Percentiles rank a stretch among this genome's conserved stretches.
phyloP scores from a whole-genome alignment of 2,888 invertebrate genomes.

The Idaea biselata region DNA sequence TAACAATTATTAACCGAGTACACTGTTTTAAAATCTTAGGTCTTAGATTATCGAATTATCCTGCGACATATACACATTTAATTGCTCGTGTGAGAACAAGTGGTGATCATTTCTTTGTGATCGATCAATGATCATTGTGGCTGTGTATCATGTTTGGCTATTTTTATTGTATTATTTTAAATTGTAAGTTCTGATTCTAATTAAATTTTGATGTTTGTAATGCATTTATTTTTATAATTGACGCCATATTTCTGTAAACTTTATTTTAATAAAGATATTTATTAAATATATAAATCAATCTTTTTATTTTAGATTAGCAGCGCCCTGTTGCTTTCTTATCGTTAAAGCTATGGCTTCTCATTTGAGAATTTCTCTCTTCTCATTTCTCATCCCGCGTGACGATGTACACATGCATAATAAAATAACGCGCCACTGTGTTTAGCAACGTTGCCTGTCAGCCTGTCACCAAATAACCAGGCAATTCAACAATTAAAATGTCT shows the following conservation, averaged over 20 bases:
- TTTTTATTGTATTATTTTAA: constrained; percentile 6
- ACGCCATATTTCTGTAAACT: constrained; percentile 13
- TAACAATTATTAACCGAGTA: no score
- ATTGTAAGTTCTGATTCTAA: constrained; percentile 12
- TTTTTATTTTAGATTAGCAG: neutral
- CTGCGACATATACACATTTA: neutral
- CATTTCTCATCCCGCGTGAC: no score
- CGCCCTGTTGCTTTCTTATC: neutral
- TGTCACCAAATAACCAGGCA: no score
- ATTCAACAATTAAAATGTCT: no score
- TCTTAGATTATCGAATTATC: no score
- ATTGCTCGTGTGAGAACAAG: neutral
- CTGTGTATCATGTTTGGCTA: constrained; percentile 23
- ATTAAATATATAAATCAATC: constrained; percentile 1
- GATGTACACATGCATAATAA: no score
- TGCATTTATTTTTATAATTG: constrained; percentile 4
- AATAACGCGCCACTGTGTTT: no score
- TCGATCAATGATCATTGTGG: constrained; percentile 15
- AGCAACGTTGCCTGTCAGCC: no score
- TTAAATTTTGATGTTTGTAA: constrained; percentile 2
- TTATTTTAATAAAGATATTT: neutral
- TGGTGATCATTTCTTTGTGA: constrained; percentile 13
- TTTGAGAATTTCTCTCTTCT: no score
- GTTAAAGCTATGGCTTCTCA: neutral
- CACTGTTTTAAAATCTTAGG: no score